Conservation (phyloP, 2,113 vertebrate genomes). For the Morone chrysops region DNA sequence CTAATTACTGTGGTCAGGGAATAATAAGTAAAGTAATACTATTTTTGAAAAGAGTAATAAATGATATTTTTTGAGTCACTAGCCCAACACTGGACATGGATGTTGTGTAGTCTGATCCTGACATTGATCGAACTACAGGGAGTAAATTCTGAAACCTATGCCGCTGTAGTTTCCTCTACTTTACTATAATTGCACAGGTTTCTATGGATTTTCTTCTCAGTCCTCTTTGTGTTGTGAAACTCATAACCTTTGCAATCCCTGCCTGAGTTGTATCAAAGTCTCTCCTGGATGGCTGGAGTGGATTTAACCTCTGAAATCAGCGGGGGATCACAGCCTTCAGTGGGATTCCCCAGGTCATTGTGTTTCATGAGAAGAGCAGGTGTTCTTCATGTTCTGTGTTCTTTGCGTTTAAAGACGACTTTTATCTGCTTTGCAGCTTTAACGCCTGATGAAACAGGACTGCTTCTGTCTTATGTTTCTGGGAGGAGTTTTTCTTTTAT, state of each 20-base stretch:
- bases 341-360: conserved; percentile 19
- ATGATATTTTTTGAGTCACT: too few relatives aligned
- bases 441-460: conserved; percentile 9
- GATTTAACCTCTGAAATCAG: conserved; percentile 41
- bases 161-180: background rate
- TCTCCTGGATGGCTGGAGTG: background rate
- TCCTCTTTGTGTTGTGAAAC: background rate
- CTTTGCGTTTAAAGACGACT: background rate
- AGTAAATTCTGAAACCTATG: background rate
- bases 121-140: too few relatives aligned
- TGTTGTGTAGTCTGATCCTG: too few relatives aligned
- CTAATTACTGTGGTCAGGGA: too few relatives aligned
- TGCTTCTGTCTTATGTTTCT: background rate
- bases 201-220: background rate
- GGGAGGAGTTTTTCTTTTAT: background rate
- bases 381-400: conserved; percentile 6
- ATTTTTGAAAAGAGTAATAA: too few relatives aligned
- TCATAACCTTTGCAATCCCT: conserved; percentile 7
- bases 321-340: conserved; percentile 1
- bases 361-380: conserved; percentile 36
- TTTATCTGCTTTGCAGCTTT: conserved; percentile 22
- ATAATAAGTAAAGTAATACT: too few relatives aligned
- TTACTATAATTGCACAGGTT: background rate
- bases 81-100: too few relatives aligned
- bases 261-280: conserved; percentile 24